Evolutionary conservation across 2,113 vertebrate species (phyloP).

Genomic region (Piaya cayana): DNA sequence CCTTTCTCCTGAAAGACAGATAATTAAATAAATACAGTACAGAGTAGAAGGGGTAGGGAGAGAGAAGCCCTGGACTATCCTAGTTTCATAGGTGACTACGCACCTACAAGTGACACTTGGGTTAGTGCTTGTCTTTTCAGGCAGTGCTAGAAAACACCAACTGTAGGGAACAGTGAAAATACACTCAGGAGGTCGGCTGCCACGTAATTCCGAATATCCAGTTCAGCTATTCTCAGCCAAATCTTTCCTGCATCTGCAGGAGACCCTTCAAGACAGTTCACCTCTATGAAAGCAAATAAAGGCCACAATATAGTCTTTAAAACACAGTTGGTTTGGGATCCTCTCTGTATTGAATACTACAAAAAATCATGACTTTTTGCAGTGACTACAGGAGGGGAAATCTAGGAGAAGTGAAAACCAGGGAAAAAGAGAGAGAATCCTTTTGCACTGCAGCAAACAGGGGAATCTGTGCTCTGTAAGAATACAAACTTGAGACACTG

Average conservation of each 20-base stretch:
- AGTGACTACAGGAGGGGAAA: not conserved
- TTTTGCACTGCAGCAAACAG: not conserved
- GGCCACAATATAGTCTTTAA: not conserved
- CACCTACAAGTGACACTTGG: not conserved
- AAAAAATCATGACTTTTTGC: not conserved
- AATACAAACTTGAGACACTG: not conserved
- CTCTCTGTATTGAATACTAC: not conserved
- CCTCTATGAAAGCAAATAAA: not conserved
- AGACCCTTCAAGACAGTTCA: not conserved
- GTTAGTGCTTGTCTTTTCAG: not conserved
- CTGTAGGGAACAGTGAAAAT: not conserved
- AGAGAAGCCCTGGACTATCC: not conserved
- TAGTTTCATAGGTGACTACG: too few species aligned
- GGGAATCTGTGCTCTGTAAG: not conserved
- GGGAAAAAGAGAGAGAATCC: not conserved
- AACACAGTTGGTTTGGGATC: not conserved
- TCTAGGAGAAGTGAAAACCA: not conserved
- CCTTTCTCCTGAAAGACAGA: conserved; percentile 28
- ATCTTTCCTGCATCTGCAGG: not conserved
- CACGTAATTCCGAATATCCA: not conserved
- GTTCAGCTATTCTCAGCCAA: not conserved
- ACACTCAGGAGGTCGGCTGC: not conserved
- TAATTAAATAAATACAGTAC: not conserved
- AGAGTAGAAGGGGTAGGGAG: not conserved
- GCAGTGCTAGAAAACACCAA: not conserved